These are phyloP conservation scores for Drosophila trichaetosa DNA, from an alignment of 2,888 invertebrate species.

Conservation along the genomic window DNA sequence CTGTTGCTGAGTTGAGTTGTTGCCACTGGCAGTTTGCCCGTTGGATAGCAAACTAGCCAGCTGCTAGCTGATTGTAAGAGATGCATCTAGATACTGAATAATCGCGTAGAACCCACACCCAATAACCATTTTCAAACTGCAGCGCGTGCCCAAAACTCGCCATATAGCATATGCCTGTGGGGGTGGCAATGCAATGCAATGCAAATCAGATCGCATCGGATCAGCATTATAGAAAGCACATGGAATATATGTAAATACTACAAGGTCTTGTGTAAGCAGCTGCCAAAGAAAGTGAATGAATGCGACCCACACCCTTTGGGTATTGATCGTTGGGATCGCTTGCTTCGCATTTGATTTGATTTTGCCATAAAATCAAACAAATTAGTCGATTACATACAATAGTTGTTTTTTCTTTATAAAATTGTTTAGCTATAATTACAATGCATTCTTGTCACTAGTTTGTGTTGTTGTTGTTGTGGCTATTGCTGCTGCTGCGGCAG, in stretches of 20 bases:
- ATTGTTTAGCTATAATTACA: constrained; percentile 63
- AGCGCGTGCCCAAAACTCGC: constrained; percentile 39
- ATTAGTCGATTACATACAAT: constrained; percentile 58
- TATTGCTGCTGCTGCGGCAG: constrained; percentile 31
- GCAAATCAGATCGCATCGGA: constrained; percentile 48
- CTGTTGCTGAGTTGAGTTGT: constrained; percentile 30
- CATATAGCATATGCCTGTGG: constrained; percentile 37
- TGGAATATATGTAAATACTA: constrained; percentile 4
- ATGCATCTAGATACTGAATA: constrained; percentile 4
- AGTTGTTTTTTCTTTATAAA: constrained; percentile 43
- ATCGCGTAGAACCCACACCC: constrained; percentile 27
- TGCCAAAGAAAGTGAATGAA: constrained; percentile 61
- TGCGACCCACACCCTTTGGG: constrained; percentile 58
- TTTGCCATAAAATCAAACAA: constrained; percentile 75
- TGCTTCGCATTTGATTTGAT: constrained; percentile 65
- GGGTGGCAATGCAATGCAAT: constrained; percentile 39
- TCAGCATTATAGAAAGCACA: constrained; percentile 31
- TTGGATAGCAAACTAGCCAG: constrained; percentile 50
- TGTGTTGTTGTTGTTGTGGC: constrained; percentile 40
- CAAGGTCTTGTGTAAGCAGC: constrained; percentile 48
- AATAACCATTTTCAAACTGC: constrained; percentile 24
- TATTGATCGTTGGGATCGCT: constrained; percentile 52
- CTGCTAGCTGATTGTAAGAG: constrained; percentile 10
- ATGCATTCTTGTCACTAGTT: constrained; percentile 61
- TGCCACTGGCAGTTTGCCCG: constrained; percentile 60